Base-by-base conservation (phyloP, 2,113 vertebrate genomes). In the Synchiropus splendidus region DNA sequence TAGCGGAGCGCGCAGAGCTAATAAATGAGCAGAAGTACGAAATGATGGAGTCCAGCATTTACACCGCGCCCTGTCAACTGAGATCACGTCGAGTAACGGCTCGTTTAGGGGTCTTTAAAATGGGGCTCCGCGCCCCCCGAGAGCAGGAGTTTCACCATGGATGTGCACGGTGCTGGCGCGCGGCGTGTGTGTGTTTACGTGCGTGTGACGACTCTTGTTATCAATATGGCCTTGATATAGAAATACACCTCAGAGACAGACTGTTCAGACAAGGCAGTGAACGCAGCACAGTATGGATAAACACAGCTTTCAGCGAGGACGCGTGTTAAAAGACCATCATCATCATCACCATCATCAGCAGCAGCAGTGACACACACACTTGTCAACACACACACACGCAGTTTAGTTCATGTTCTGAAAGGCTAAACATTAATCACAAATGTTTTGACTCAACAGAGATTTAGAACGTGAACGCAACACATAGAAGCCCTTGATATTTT, bases 11-110 rank as follows among this genome's bases (percentile, higher is more conserved):
- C 45, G 11, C 53, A 50, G 47, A 37, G 82, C 85, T 91, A 91
- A 95, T 90, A 90, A 90, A 89, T 79, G 83, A 86, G 82, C 85
- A 90, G 86, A 87, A 88, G 87, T 78, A 68, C 86, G 8, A 89
- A 88, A 89, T 92, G 81, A 89, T 80, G 81, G 86, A 87, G 87
- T 88, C 87, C 86, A 85, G 85, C 83, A 21, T 32, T 35, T 55
- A 64, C 58, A 81, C 87, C 87, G 88, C 85, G 83, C 83, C 84
- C 85, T 90, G 92, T 92, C 90, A 92, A 75, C 77, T 89, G 69
- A 88, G 85, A 92, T 92, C 90, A 92, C 34, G 34, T 12, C 34
- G 34, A 36, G 6, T 14, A 9, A 36, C 4, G 21, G 4, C 21
- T 27, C 21, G 8, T 27, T 27, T 27, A 27, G 21, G 21, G 21